Evolutionary conservation across 2,888 invertebrate species (phyloP).

Genomic region (Colletes collaris): DNA sequence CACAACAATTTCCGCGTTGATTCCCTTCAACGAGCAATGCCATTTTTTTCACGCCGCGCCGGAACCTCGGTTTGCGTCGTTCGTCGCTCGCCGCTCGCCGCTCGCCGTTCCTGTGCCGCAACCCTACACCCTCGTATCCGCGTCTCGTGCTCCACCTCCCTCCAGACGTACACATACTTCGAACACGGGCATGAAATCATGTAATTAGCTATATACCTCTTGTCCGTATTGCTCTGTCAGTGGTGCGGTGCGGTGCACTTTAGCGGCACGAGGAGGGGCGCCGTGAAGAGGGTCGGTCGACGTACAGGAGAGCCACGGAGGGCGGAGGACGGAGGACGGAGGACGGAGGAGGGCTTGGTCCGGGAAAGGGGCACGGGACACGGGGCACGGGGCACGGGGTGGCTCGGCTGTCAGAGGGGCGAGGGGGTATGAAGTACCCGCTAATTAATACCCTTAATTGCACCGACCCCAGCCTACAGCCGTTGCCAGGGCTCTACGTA

Average conservation of each 20-base stretch:
- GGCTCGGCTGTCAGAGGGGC: slow-evolving; percentile 38
- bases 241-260: slow-evolving; percentile 76
- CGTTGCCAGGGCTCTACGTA: slow-evolving; percentile 72
- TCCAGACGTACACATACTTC: slow-evolving; percentile 32
- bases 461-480: slow-evolving; percentile 76
- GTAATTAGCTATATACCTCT: slow-evolving; percentile 82
- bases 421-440: slow-evolving; percentile 78
- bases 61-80: background rate
- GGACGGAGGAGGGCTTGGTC: slow-evolving; percentile 47
- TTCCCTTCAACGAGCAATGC: too few relatives aligned
- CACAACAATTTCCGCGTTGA: too few relatives aligned
- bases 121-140: background rate
- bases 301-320: slow-evolving; percentile 44
- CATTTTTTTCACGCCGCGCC: background rate
- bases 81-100: slow-evolving; percentile 40
- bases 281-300: slow-evolving; percentile 45
- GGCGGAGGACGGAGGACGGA: slow-evolving; percentile 42
- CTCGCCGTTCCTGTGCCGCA: slow-evolving; percentile 61
- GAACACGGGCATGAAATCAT: slow-evolving; percentile 79
- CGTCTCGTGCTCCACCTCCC: background rate
- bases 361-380: slow-evolving; percentile 3
- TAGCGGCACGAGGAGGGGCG: slow-evolving; percentile 66
- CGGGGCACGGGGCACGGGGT: slow-evolving; percentile 40
- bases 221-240: slow-evolving; percentile 79
- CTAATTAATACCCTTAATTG: slow-evolving; percentile 83